These are phyloP conservation scores for Regulus satrapa DNA, from an alignment of 2,113 vertebrate genomes.

Conservation along the genomic window DNA sequence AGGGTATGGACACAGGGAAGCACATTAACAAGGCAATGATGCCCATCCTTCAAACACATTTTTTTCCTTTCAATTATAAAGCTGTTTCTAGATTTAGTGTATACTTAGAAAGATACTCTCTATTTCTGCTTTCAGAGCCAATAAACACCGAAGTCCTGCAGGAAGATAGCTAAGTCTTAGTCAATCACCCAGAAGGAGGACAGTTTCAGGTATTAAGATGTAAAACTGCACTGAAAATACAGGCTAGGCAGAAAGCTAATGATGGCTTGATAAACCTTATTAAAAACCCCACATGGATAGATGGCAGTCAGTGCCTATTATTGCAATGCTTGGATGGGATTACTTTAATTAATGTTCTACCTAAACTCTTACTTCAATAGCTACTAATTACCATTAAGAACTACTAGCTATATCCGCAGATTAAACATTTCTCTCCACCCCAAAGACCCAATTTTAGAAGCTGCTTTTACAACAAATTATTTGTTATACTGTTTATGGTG, in stretches of 20 bases:
- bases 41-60: not conserved
- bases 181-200: not conserved
- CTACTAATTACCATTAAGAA: slow-evolving; percentile 42
- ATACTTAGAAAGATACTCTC: not conserved
- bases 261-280: not conserved
- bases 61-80: not conserved
- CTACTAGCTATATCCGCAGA: not conserved
- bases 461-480: not conserved
- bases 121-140: not conserved
- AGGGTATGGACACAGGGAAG: not conserved
- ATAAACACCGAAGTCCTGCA: not conserved
- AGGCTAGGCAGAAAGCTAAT: not conserved
- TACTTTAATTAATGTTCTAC: slow-evolving; percentile 43
- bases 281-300: not conserved
- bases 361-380: slow-evolving; percentile 33
- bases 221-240: slow-evolving; percentile 12
- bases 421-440: slow-evolving; percentile 19
- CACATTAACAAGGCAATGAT: not conserved
- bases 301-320: slow-evolving; percentile 23
- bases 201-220: not conserved
- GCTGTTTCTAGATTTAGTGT: not conserved
- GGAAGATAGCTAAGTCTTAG: not conserved
- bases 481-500: not conserved
- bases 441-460: slow-evolving; percentile 34
- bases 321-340: not conserved